Base-by-base conservation (phyloP, 2,797 vertebrate genomes). In the Sebastes oblongus region DNA sequence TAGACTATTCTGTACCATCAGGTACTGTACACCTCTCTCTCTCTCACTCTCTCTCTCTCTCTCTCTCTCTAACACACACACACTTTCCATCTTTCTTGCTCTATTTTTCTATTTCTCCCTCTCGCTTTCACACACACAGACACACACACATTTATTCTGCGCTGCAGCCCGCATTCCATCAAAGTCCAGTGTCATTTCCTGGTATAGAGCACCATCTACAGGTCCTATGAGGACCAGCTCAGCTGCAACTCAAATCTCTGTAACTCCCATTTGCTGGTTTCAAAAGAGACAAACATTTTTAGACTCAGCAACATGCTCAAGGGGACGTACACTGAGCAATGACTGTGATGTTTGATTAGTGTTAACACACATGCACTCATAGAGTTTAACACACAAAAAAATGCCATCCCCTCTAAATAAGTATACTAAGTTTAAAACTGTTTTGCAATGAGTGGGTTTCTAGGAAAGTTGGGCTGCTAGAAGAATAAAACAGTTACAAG, bases 1-100 rank as follows among this genome's bases (percentile, higher is more conserved):
- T 93, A 93, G 90, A 92, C 87, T 90, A 89, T 90, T 90, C 93
- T 92, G 91, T 90, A 92, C 91, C 91, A 91, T 86, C 92, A 92
- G 92, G 91, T 91, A 90, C 90, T 85, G 83, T 88, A 90, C 81
- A 82, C 73, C 82, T 24, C 83, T 46, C 39, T 42, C 39, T 16
- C 39, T 42, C 59, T 36, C 59, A n/a, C 42, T 34, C 34, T 34
- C 34, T 34, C 34, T 36, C 34, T 36, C 36, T 13, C 36, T 39
- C 12, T 39, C 12, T 39, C 12, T 39, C 4, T 39, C 59, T 30
- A 50, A 72, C 84, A 79, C 71, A 65, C 83, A 82, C 84, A 82
- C 83, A 71, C 87, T 81, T 87, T 81, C 77, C 65, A 79, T 90
- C 81, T 89, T 86, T 86, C 87, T 88, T 86, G 86, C 88, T 91